phyloP scores from a whole-genome alignment of 2,888 invertebrate species.

The Yponomeuta sedellus region DNA sequence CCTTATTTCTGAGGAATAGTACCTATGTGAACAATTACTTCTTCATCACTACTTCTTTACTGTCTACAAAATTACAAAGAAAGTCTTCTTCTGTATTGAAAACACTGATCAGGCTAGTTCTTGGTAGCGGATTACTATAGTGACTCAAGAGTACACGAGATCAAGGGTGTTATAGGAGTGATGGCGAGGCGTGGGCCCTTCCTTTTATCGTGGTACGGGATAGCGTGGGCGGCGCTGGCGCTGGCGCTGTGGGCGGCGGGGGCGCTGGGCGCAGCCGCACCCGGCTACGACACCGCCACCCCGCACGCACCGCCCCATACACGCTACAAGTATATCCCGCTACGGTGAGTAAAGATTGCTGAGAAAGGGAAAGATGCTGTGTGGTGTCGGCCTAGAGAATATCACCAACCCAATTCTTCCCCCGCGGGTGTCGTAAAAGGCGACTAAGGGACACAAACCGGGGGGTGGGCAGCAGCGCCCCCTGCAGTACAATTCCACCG shows the following conservation, averaged over 20 bases:
- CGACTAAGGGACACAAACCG: too few species aligned
- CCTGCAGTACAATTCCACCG: too few species aligned
- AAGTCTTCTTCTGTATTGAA: too few species aligned
- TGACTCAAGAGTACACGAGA: background rate
- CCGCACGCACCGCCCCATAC: conserved; percentile 53
- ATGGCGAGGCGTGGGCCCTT: conserved; percentile 48
- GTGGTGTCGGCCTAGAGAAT: too few species aligned
- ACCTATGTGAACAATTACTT: too few species aligned
- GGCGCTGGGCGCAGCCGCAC: conserved; percentile 44
- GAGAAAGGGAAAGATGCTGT: too few species aligned
- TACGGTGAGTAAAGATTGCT: conserved; percentile 58
- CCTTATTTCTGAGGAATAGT: too few species aligned
- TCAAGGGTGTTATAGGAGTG: background rate
- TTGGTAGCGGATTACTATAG: background rate
- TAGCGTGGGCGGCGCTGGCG: conserved; percentile 55
- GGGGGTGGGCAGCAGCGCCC: too few species aligned
- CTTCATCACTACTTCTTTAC: too few species aligned
- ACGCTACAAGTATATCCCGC: conserved; percentile 59
- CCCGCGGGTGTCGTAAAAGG: too few species aligned
- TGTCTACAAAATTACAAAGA: too few species aligned
- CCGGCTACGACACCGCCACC: conserved; percentile 61
- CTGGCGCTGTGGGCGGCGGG: conserved; percentile 35
- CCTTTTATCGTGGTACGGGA: conserved; percentile 46
- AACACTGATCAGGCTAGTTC: background rate
- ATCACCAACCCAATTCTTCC: too few species aligned